phyloP scores from a whole-genome alignment of 2,113 vertebrate genomes.

The pig (Sus scrofa) region T2T-Sscrofa CM000820.6:121484001-121484500 shows the following conservation, averaged over 20 bases:
- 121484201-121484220: neutral
- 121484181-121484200: neutral
- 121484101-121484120: rapidly evolving
- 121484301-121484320: neutral
- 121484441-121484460: neutral
- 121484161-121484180: neutral
- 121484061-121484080: slow-evolving; percentile 71
- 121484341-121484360: too few relatives aligned
- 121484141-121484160: neutral
- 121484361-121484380: neutral
- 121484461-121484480: neutral
- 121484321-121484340: neutral
- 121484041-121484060: slow-evolving; percentile 5
- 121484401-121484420: neutral
- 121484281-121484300: neutral
- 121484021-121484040: slow-evolving; percentile 69
- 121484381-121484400: neutral
- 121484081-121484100: neutral
- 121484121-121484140: neutral
- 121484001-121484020: slow-evolving; percentile 67
- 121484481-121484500: neutral
- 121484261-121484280: neutral
- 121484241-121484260: neutral
- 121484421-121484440: neutral
- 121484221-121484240: neutral